Evolutionary conservation across 2,113 vertebrate species (phyloP), one percentile per base, ranked within the genome.

Genomic region (Gallinago paraguaiae): DNA sequence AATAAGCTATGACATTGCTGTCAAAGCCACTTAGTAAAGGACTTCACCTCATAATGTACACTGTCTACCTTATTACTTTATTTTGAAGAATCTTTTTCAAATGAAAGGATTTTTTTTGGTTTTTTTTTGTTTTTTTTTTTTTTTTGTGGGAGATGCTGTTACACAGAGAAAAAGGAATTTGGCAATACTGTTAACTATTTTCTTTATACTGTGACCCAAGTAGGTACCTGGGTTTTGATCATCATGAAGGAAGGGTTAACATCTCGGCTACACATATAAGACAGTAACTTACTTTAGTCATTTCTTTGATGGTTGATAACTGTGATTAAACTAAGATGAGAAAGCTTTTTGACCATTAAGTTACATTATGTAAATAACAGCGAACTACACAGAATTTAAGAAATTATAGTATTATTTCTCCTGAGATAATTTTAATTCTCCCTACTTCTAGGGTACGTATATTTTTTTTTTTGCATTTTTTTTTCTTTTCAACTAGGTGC

Each of bases 1-100:
- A 92, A 57, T 48, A 33, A 87, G n/a, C 37, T 88, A 33, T 33
- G 37, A 82, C 31, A 61, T 35, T 72, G 16, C 53, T 93, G 83
- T 93, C 33, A 93, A 93, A 96, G 70, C 25, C 45, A 31, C 60
- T 61, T 63, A 88, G 65, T 65, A 74, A 93, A 93, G 45, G 10
- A 90, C 75, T 70, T 88, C 6, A 91, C 22, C 10, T 90, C 81
- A 74, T 80, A 78, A 45, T 2, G 5, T 51, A 75, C 9, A 27
- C 46, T 64, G 57, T 88, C 50, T 78, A 54, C 11, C 24, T 64
- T 68, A 76, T 70, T 68, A 90, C 19, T 93, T 28, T 51, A 79
- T 63, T 94, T 82, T 51, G 69, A 86, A 63, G 6, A 74, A 9
- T 71, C 17, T 46, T 88, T 81, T 68, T 61, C 14, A 86, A 35